Evolutionary conservation across 2,888 invertebrate species (phyloP).

Genomic region (Sminthurinus aureus): DNA sequence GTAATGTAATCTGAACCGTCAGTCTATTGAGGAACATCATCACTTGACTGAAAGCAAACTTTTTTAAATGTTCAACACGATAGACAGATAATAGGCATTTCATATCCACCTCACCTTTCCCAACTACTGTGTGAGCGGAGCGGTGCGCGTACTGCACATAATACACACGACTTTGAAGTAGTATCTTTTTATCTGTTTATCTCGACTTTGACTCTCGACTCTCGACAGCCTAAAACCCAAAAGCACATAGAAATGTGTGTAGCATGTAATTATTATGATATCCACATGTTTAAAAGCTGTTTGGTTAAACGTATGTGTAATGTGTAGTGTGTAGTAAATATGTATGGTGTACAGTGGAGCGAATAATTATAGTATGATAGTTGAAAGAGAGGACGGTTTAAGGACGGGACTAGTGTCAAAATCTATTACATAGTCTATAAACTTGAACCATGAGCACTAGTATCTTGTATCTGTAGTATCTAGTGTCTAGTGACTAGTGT

Average conservation of each 20-base stretch:
- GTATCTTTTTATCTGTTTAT: no score
- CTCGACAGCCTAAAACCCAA: neutral
- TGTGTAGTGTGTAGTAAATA: neutral
- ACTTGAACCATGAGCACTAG: no score
- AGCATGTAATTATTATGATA: neutral
- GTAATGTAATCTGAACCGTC: no score
- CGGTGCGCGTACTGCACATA: no score
- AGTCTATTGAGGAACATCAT: constrained; percentile 20
- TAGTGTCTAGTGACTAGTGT: no score
- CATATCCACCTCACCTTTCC: neutral
- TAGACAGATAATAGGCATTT: neutral
- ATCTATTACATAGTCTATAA: constrained; percentile 7
- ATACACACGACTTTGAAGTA: no score
- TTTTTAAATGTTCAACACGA: neutral
- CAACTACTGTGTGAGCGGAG: neutral
- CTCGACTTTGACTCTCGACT: no score
- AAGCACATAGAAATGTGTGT: no score
- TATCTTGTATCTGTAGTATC: no score
- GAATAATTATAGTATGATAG: constrained; percentile 40
- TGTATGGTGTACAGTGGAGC: neutral
- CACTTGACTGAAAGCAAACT: constrained; percentile 31
- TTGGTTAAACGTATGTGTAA: neutral
- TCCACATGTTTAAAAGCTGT: neutral
- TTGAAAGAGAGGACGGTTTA: constrained; percentile 35
- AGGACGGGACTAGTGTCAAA: constrained; percentile 34